phyloP scores from a whole-genome alignment of 1,140 invertebrate species.

The Trigoniulus corallinus region DNA sequence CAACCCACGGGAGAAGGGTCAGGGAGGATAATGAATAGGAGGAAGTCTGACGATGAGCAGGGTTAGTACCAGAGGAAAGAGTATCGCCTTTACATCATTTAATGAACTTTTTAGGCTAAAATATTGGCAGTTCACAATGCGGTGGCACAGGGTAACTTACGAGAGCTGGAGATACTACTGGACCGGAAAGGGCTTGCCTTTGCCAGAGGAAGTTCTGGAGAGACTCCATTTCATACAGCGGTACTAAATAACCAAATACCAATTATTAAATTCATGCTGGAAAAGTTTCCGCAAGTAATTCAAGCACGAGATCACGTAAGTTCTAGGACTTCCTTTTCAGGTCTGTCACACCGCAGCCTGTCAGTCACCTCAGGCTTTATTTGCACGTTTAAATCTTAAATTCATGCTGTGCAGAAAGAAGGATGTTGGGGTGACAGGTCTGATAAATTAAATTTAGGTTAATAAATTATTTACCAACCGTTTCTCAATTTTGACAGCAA shows the following conservation, averaged over 20 bases:
- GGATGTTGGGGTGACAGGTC: too few relatives aligned
- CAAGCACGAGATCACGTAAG: conserved; percentile 8
- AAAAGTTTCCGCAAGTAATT: conserved; percentile 3
- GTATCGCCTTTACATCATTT: neutral
- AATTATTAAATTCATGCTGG: conserved; percentile 5
- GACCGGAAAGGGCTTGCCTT: conserved; percentile 81
- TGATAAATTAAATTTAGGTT: too few relatives aligned
- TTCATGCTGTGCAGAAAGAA: too few relatives aligned
- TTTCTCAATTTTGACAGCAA: conserved; percentile 27
- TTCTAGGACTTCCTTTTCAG: too few relatives aligned
- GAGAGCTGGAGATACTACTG: conserved; percentile 64
- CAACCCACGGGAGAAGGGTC: too few relatives aligned
- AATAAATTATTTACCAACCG: neutral
- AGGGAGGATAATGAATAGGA: too few relatives aligned
- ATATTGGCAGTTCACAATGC: conserved; percentile 72
- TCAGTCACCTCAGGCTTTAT: too few relatives aligned
- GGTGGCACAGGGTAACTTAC: conserved; percentile 63
- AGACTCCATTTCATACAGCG: conserved; percentile 83
- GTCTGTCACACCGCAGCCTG: too few relatives aligned
- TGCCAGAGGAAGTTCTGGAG: conserved; percentile 68
- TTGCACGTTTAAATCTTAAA: too few relatives aligned
- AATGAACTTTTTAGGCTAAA: conserved; percentile 44
- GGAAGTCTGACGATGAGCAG: too few relatives aligned
- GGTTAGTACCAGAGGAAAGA: too few relatives aligned
- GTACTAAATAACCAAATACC: conserved; percentile 46